Conservation (phyloP, 64 coral and sea anemone genomes). For the Stichodactyla mertensii region DNA sequence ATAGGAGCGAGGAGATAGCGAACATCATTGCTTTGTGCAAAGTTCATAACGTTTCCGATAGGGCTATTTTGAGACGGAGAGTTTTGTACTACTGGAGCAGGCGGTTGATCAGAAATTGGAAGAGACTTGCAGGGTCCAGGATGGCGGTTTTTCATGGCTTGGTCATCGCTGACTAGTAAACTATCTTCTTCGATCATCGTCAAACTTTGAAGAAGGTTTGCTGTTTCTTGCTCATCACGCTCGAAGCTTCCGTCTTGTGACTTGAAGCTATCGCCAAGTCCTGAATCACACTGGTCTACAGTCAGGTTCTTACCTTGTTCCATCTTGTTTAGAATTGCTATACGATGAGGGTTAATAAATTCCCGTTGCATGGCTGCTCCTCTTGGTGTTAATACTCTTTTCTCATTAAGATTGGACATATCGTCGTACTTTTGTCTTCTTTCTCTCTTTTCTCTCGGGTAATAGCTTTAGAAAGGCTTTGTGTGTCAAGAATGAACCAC, state of each 20-base stretch:
- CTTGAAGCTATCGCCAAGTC: conserved; percentile 64
- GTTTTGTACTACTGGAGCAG: not conserved
- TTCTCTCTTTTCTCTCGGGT: not conserved
- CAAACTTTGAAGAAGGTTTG: not conserved
- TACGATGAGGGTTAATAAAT: not conserved
- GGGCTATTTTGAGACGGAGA: not conserved
- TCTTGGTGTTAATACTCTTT: conserved; percentile 30
- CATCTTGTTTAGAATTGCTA: not conserved
- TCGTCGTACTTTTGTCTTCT: not conserved
- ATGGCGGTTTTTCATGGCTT: conserved; percentile 22
- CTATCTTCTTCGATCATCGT: not conserved
- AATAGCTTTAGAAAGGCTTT: not conserved
- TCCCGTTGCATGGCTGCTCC: conserved; percentile 37
- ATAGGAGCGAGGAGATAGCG: conserved; percentile 65
- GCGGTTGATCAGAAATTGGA: not conserved
- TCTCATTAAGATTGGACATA: conserved; percentile 4
- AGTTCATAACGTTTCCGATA: conserved; percentile 56
- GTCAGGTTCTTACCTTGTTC: conserved; percentile 2
- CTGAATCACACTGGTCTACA: conserved; percentile 65
- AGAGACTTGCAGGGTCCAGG: conserved; percentile 18
- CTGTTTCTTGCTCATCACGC: not conserved
- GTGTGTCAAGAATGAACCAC: not conserved
- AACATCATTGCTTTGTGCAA: conserved; percentile 52
- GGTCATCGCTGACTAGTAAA: not conserved
- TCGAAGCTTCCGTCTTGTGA: conserved; percentile 29